These are phyloP conservation scores for Calephelis virginiensis DNA, from an alignment of 1,140 invertebrate species.

Conservation along the genomic window DNA sequence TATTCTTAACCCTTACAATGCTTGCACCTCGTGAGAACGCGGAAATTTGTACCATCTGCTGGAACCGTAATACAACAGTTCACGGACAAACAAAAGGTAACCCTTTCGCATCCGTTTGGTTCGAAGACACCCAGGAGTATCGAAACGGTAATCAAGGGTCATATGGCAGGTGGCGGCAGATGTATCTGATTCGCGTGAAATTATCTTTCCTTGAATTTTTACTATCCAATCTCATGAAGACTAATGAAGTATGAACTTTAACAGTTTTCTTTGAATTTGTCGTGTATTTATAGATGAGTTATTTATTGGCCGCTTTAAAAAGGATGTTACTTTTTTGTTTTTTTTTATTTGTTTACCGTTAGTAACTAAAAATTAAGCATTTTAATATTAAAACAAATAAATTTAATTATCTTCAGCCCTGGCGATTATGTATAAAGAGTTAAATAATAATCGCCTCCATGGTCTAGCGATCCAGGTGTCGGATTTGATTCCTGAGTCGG, in stretches of 20 bases:
- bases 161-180: slow-evolving; percentile 10
- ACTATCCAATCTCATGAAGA: slow-evolving; percentile 4
- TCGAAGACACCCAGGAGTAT: slow-evolving; percentile 6
- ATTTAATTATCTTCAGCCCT: not conserved
- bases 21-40: slow-evolving; percentile 14
- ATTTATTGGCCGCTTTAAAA: not conserved
- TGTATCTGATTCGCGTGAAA: slow-evolving; percentile 14
- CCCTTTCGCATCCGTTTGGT: slow-evolving; percentile 11
- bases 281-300: not conserved
- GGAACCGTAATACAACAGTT: slow-evolving; percentile 10
- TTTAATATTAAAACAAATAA: not conserved
- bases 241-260: slow-evolving; percentile 13
- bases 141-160: slow-evolving; percentile 7
- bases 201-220: slow-evolving; percentile 5
- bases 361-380: not conserved
- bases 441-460: no score
- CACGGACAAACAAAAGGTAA: slow-evolving; percentile 11
- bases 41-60: slow-evolving; percentile 1
- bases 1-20: not conserved
- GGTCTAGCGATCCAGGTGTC: no score
- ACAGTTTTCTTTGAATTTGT: slow-evolving; percentile 2
- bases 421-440: no score
- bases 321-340: not conserved
- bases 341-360: no score
- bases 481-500: no score